Evolutionary conservation across 2,888 invertebrate genomes (phyloP).

Genomic region (Oxyteleia sp.): DNA sequence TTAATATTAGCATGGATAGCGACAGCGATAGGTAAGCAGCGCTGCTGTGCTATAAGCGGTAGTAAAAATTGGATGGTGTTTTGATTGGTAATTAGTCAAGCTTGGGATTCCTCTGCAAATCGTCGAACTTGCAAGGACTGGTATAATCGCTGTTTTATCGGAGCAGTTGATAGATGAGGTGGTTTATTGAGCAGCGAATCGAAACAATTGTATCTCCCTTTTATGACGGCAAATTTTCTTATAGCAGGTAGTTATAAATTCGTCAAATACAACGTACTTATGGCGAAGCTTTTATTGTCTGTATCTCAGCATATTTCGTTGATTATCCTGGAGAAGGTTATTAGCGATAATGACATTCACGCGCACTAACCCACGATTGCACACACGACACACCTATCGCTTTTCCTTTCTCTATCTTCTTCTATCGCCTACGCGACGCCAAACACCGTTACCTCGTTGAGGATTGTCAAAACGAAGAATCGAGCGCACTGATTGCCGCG

Average conservation of each 20-base stretch:
- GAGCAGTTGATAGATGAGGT: slow-evolving; percentile 3
- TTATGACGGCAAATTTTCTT: slow-evolving; percentile 1
- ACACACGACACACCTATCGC: slow-evolving; percentile 52
- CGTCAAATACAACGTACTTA: slow-evolving; percentile 17
- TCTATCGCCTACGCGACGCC: slow-evolving; percentile 36
- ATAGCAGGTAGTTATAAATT: not conserved
- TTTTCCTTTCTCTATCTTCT: slow-evolving; percentile 37
- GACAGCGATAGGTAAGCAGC: slow-evolving; percentile 6
- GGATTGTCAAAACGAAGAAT: slow-evolving; percentile 19
- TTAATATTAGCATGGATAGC: not conserved
- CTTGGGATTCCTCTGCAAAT: slow-evolving; percentile 3
- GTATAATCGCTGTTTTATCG: not conserved
- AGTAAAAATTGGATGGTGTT: not conserved
- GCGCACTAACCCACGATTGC: slow-evolving; percentile 43
- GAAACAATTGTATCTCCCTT: not conserved
- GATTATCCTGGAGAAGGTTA: slow-evolving; percentile 36
- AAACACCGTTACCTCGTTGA: slow-evolving; percentile 26
- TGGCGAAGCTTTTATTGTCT: slow-evolving; percentile 17
- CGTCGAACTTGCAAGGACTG: not conserved
- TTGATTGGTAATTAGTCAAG: slow-evolving; percentile 16
- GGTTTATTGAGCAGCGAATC: slow-evolving; percentile 1
- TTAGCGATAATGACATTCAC: slow-evolving; percentile 51
- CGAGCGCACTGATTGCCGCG: slow-evolving; percentile 25
- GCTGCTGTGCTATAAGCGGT: not conserved
- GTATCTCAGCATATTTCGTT: slow-evolving; percentile 17